These are phyloP conservation scores for Marcusenius ussheri DNA, from an alignment of 2,113 vertebrate species.

Conservation along the genomic window DNA sequence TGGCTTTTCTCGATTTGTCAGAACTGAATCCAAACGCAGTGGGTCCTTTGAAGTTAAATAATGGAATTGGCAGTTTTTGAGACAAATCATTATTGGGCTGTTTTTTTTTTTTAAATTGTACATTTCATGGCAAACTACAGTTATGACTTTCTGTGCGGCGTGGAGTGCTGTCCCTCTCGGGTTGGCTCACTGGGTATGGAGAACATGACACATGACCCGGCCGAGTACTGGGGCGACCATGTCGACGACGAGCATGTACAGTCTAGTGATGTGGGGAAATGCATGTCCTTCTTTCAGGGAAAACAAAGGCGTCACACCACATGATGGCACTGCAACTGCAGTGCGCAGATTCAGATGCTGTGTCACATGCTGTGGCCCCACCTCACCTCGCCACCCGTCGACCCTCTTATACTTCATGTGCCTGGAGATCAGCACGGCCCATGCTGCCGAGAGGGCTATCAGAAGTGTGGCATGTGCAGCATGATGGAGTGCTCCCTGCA, in stretches of 20 bases:
- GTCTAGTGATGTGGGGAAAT: background rate
- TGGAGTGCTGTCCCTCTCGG: background rate
- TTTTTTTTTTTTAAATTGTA: background rate
- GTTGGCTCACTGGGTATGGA: background rate
- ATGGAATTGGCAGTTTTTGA: background rate
- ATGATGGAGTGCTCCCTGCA: slow-evolving; percentile 54
- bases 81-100: background rate
- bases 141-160: background rate
- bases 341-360: background rate
- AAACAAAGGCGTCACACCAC: background rate
- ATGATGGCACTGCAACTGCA: background rate
- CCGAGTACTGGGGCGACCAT: background rate
- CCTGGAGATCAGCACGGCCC: background rate
- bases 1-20: background rate
- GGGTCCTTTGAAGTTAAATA: background rate
- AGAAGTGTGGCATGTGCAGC: slow-evolving; percentile 38
- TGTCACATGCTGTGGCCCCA: background rate
- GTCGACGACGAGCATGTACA: background rate
- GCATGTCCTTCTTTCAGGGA: background rate
- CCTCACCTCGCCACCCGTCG: background rate
- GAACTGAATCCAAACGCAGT: background rate
- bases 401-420: background rate
- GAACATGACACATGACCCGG: background rate
- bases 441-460: slow-evolving; percentile 36
- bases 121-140: background rate